phyloP scores from a whole-genome alignment of 2,888 invertebrate genomes.

The Chymomyza fuscimana region DNA sequence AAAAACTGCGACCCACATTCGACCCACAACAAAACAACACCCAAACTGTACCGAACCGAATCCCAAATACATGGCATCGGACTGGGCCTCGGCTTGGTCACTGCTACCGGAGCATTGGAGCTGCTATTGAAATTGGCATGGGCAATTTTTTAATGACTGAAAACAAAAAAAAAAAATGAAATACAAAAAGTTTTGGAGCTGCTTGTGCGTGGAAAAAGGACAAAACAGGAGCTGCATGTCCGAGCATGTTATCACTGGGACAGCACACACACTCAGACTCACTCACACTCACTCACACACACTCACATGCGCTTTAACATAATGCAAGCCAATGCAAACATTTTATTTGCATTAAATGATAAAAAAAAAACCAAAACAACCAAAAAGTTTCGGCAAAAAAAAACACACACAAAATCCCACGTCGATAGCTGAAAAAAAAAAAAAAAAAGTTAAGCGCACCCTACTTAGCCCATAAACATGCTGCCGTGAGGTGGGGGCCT shows the following conservation, averaged over 20 bases:
- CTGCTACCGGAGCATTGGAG: background rate
- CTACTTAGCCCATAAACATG: conserved; percentile 76
- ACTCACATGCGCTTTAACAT: conserved; percentile 55
- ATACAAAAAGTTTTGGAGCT: conserved; percentile 31
- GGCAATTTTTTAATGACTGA: conserved; percentile 10
- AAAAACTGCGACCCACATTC: conserved; percentile 72
- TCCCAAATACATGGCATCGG: background rate
- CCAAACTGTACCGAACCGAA: conserved; percentile 16
- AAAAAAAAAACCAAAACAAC: conserved; percentile 42
- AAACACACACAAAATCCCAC: conserved; percentile 39
- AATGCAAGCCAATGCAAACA: conserved; percentile 77
- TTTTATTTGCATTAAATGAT: conserved; percentile 71
- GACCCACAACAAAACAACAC: conserved; percentile 61
- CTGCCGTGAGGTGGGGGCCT: conserved; percentile 61
- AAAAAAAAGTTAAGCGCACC: conserved; percentile 61
- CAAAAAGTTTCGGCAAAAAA: conserved; percentile 31
- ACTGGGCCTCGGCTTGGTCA: background rate
- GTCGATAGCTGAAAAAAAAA: conserved; percentile 65
- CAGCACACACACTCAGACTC: conserved; percentile 16
- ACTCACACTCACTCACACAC: conserved; percentile 2
- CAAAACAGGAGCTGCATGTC: conserved; percentile 39
- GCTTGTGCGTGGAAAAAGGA: conserved; percentile 53
- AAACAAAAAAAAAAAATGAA: conserved; percentile 33
- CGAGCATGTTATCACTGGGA: conserved; percentile 23
- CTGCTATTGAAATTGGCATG: conserved; percentile 13